A percentile compares a stretch with the other conserved stretches of the same genome.
These are phyloP conservation scores for Spea multiplicata DNA, from an alignment of 2,113 vertebrate species.

Conservation along the genomic window DNA sequence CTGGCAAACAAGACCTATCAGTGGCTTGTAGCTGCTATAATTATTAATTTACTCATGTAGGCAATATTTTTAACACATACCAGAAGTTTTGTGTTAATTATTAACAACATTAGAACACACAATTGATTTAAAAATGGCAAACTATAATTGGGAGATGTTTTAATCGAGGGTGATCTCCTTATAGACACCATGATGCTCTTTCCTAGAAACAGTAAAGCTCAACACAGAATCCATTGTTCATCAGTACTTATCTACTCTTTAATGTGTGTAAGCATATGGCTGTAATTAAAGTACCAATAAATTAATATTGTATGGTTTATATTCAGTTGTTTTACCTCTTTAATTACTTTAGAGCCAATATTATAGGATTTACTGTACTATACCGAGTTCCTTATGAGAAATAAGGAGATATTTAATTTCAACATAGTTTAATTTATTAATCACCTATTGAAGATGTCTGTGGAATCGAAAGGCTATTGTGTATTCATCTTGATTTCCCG, in stretches of 20 bases:
- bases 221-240: background rate
- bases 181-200: background rate
- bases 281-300: conserved; percentile 1
- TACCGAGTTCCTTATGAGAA: background rate
- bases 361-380: background rate
- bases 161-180: conserved; percentile 5
- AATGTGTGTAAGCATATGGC: conserved; percentile 4
- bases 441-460: background rate
- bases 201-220: conserved; percentile 8
- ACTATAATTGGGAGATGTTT: background rate
- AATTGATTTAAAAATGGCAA: background rate
- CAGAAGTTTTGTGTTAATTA: no score
- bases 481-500: no score
- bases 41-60: no score
- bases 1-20: no score
- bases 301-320: background rate
- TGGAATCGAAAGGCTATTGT: background rate
- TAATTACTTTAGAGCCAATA: background rate
- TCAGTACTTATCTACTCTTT: background rate
- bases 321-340: background rate
- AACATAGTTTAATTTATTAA: background rate
- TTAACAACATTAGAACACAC: conserved; percentile 1
- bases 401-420: background rate
- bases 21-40: no score
- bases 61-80: no score